Evolutionary conservation across 1,140 invertebrate genomes (phyloP).

Genomic region (Riptortus pedestris): DNA sequence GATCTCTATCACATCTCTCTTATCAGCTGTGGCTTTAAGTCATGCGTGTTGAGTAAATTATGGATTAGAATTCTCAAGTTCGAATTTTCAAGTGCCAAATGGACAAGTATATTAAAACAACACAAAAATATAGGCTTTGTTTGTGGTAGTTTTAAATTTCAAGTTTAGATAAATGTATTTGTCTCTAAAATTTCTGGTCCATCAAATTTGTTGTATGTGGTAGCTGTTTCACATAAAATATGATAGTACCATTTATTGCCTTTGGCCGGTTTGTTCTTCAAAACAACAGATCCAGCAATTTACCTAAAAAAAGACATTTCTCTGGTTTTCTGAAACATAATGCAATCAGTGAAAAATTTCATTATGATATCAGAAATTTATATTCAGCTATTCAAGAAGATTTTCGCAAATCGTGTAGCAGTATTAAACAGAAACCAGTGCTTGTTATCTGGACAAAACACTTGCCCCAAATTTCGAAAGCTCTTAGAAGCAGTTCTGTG

Average conservation of each 20-base stretch:
- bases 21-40: too few species aligned
- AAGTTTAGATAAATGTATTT: background rate
- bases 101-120: background rate
- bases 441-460: background rate
- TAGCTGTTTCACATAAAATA: too few species aligned
- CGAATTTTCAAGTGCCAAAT: background rate
- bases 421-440: background rate
- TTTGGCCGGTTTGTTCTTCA: background rate
- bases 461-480: background rate
- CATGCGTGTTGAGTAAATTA: background rate
- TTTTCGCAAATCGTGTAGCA: background rate
- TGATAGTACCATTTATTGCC: slow-evolving; percentile 3
- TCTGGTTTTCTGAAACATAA: too few species aligned
- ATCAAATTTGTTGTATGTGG: background rate
- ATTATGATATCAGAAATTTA: background rate
- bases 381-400: background rate
- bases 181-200: background rate
- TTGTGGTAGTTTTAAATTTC: background rate
- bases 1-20: too few species aligned
- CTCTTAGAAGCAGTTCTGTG: slow-evolving; percentile 38
- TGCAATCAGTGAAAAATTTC: background rate
- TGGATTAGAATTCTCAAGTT: background rate
- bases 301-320: background rate
- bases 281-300: background rate
- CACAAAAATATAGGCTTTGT: background rate